Base-by-base conservation (phyloP, 1,140 invertebrate genomes). In the Drosophila murphyi region DNA sequence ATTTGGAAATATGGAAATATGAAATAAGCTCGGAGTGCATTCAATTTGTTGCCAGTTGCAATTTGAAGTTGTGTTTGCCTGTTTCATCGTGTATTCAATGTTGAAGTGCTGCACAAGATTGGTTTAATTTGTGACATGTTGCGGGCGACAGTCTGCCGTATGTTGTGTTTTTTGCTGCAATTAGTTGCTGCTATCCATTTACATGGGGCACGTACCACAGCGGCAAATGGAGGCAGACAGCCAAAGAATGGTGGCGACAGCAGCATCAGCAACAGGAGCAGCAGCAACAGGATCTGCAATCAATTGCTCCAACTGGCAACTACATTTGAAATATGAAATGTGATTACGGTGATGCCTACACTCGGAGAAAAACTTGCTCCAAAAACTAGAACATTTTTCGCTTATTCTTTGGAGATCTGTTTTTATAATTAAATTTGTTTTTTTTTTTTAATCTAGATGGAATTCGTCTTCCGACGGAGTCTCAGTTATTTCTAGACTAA, bases 211-310 rank as follows among this genome's bases (percentile, higher is more conserved):
- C 50, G 6, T 45, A n/a, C 41, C 5, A 28, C 52, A 32, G 20
- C 20, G 20, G 20, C 20, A 20, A 55, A 8, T 41, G 64, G 20
- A 20, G 12, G 55, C 35, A 59, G 60, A 39, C 54, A 68, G 20
- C 20, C 20, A 20, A 20, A 20, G 20, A 20, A 20, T 20, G 20
- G 20, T 2, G 20, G 20, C 20, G 20, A 20, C 20, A 20, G 20
- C 20, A 20, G 20, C 20, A 20, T 20, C 20, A 20, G 20, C 20
- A 20, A 20, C 20, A 20, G 20, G 20, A 20, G 35, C 37, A 31
- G 5, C 34, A 55, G 57, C 54, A 59, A 54, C 57, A 62, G 67
- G 57, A 45, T n/a, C 67, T 61, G 41, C 57, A 62, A 31, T 20
- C 65, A 68, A 51, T 64, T 41, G n/a, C 43, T 29, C 28, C 20